phyloP scores from a whole-genome alignment of 2,113 vertebrate genomes.

The Gulo gulo region DNA sequence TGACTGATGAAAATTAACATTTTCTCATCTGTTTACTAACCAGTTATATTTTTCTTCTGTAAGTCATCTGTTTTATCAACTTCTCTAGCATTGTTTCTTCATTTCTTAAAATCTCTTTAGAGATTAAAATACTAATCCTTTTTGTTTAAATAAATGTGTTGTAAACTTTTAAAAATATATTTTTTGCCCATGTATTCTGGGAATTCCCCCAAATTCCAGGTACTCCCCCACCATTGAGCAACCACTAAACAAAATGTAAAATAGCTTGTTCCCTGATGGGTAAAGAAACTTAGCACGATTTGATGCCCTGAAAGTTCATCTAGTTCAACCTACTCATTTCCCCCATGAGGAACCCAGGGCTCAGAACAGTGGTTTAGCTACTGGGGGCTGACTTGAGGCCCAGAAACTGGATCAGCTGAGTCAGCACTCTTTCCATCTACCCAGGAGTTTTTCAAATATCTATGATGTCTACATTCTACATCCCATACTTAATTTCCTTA shows the following conservation, averaged over 20 bases:
- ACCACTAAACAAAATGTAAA: background rate
- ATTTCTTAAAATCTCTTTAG: background rate
- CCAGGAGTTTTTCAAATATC: background rate
- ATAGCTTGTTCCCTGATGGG: background rate
- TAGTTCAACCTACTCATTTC: constrained; percentile 56
- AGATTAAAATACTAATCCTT: background rate
- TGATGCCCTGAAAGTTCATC: constrained; percentile 58
- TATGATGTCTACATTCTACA: background rate
- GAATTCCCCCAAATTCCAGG: constrained; percentile 35
- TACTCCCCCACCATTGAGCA: background rate
- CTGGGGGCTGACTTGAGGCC: background rate
- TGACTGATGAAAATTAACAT: constrained; percentile 12
- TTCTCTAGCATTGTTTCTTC: constrained; percentile 25
- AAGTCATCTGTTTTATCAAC: background rate
- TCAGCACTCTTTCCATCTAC: constrained; percentile 42
- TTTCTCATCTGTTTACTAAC: background rate
- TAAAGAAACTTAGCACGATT: constrained; percentile 26
- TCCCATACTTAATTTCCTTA: background rate
- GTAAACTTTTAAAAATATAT: background rate
- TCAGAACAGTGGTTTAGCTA: background rate
- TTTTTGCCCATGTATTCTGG: background rate
- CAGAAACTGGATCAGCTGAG: background rate
- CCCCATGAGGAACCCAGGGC: background rate
- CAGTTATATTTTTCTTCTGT: background rate
- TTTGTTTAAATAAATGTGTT: background rate